phyloP scores from a whole-genome alignment of 2,888 invertebrate species.

The Unio pictorum region DNA sequence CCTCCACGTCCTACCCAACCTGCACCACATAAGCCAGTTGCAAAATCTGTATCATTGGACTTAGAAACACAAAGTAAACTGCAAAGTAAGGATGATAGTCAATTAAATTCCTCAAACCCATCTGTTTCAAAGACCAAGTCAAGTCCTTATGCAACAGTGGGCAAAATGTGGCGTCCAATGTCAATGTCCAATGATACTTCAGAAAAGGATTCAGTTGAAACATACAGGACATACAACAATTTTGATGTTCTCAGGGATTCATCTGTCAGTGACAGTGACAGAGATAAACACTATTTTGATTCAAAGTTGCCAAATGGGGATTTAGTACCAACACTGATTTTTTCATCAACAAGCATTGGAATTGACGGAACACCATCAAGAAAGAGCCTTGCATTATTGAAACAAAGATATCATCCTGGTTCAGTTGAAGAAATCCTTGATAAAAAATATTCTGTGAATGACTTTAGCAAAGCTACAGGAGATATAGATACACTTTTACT shows the following conservation, averaged over 20 bases:
- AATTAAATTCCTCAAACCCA: constrained; percentile 20
- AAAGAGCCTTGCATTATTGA: constrained; percentile 49
- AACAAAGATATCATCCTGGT: constrained; percentile 46
- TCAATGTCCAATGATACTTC: constrained; percentile 42
- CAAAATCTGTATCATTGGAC: too few species aligned
- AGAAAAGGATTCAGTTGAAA: constrained; percentile 32
- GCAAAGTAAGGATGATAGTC: constrained; percentile 47
- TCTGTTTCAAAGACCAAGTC: constrained; percentile 32
- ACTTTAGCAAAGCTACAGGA: constrained; percentile 46
- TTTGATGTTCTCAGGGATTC: constrained; percentile 45
- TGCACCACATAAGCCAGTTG: too few species aligned
- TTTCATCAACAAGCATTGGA: constrained; percentile 3
- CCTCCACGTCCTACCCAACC: background rate
- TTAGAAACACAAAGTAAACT: constrained; percentile 3
- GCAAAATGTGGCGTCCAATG: constrained; percentile 60
- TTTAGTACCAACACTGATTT: background rate
- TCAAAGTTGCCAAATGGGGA: background rate
- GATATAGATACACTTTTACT: constrained; percentile 72
- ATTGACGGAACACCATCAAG: constrained; percentile 36
- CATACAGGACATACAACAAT: constrained; percentile 36
- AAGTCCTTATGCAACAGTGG: constrained; percentile 57
- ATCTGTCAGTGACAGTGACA: constrained; percentile 14
- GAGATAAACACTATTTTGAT: constrained; percentile 1
- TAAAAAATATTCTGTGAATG: constrained; percentile 47
- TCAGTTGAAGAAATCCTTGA: constrained; percentile 52